phyloP scores from a whole-genome alignment of 2,797 vertebrate species.

The Eulemur rubriventer region DNA sequence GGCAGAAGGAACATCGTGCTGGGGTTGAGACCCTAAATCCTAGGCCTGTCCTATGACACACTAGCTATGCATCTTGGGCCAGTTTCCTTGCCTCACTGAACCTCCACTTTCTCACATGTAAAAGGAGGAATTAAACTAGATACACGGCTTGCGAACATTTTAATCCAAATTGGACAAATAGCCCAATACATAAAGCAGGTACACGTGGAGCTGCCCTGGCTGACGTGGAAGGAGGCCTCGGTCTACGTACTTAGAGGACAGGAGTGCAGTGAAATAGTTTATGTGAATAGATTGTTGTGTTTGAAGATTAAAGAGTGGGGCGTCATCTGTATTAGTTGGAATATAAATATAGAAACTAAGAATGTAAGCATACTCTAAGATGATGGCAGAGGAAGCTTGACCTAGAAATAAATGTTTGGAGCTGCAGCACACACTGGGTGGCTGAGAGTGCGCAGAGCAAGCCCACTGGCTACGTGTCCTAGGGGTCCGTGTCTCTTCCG shows the following conservation, averaged over 20 bases:
- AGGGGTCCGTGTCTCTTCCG: not conserved
- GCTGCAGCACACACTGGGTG: not conserved
- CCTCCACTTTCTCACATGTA: not conserved
- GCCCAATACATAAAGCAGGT: not conserved
- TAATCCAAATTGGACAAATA: not conserved
- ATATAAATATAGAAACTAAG: slow-evolving; percentile 45
- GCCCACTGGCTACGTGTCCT: not conserved
- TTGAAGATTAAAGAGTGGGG: slow-evolving; percentile 22
- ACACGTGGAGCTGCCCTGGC: not conserved
- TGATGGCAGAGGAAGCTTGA: not conserved
- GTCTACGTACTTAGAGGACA: not conserved
- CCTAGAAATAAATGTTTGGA: slow-evolving; percentile 43
- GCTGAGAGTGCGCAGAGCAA: not conserved
- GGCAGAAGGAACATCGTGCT: too few species aligned
- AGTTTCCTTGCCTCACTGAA: not conserved
- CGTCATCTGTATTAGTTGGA: not conserved
- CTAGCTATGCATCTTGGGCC: not conserved
- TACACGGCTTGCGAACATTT: not conserved
- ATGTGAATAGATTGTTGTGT: not conserved
- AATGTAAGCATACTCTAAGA: slow-evolving; percentile 47
- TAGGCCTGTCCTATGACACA: not conserved
- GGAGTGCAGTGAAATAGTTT: not conserved
- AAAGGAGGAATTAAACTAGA: not conserved
- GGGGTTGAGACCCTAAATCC: too few species aligned
- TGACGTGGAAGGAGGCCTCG: not conserved